phyloP scores from a whole-genome alignment of 1,140 invertebrate genomes.

The Mizuhopecten yessoensis region DNA sequence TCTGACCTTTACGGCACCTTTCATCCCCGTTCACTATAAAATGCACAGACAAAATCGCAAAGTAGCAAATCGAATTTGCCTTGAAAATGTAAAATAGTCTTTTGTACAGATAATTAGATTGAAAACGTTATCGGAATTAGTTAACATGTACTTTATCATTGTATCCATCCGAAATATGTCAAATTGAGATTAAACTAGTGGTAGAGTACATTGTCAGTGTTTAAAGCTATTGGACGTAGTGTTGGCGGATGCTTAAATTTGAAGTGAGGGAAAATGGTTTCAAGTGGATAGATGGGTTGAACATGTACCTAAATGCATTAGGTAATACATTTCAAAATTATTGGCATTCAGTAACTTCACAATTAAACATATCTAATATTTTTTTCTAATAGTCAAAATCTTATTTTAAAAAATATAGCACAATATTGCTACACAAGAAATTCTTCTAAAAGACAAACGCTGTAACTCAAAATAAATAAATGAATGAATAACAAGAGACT shows the following conservation, averaged over 20 bases:
- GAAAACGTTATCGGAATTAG: neutral
- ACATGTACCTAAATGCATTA: neutral
- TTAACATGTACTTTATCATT: slow-evolving; percentile 22
- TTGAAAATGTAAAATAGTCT: neutral
- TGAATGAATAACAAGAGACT: too few species aligned
- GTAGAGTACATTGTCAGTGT: neutral
- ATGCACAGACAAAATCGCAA: neutral
- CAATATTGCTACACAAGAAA: too few species aligned
- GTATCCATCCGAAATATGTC: neutral
- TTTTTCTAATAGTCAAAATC: too few species aligned
- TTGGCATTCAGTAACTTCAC: neutral
- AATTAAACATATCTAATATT: neutral
- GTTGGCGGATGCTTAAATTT: neutral
- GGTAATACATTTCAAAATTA: neutral
- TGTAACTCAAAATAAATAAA: too few species aligned
- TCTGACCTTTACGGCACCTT: neutral
- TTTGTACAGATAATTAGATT: neutral
- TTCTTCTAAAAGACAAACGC: too few species aligned
- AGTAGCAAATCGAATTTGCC: neutral
- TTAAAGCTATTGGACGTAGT: neutral
- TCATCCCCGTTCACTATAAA: neutral
- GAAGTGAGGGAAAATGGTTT: neutral
- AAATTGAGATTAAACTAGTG: neutral
- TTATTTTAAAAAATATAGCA: too few species aligned
- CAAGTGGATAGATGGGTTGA: neutral